Evolutionary conservation across 2,113 vertebrate genomes (phyloP).

Genomic region (Syrmaticus mikado): DNA sequence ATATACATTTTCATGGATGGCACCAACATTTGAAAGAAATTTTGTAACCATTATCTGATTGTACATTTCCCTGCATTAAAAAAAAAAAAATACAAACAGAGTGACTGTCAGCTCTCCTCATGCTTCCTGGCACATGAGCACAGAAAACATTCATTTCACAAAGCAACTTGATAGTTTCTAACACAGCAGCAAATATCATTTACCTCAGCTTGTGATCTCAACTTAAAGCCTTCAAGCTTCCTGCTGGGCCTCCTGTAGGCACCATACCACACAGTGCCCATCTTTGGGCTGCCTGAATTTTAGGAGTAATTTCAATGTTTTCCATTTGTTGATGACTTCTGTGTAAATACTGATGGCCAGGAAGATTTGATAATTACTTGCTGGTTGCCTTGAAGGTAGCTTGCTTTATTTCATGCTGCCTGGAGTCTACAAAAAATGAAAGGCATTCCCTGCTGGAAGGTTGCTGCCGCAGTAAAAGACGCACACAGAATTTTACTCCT

Average conservation of each 20-base stretch:
- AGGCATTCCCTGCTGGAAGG: not conserved
- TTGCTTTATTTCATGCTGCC: not conserved
- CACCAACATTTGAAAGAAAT: not conserved
- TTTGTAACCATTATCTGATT: not conserved
- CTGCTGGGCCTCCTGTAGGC: not conserved
- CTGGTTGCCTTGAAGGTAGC: not conserved
- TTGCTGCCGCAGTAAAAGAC: not conserved
- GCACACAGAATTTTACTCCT: not conserved
- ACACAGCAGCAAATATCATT: slow-evolving; percentile 16
- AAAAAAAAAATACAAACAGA: not conserved
- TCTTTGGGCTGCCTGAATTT: not conserved
- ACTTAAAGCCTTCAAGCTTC: not conserved
- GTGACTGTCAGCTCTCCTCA: not conserved
- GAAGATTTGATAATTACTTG: not conserved
- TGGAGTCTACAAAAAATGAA: not conserved
- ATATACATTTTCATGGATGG: not conserved
- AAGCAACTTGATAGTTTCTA: not conserved
- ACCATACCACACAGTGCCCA: not conserved
- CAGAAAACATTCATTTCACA: slow-evolving; percentile 7
- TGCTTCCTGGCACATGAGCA: not conserved
- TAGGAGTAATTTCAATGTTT: not conserved
- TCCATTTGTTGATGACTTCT: not conserved
- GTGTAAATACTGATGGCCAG: not conserved
- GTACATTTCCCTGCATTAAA: not conserved
- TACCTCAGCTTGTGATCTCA: not conserved